Percentiles rank a stretch among this genome's conserved stretches.
Evolutionary conservation across 2,888 invertebrate genomes (phyloP).

Genomic region (Camptogramma bilineatum): DNA sequence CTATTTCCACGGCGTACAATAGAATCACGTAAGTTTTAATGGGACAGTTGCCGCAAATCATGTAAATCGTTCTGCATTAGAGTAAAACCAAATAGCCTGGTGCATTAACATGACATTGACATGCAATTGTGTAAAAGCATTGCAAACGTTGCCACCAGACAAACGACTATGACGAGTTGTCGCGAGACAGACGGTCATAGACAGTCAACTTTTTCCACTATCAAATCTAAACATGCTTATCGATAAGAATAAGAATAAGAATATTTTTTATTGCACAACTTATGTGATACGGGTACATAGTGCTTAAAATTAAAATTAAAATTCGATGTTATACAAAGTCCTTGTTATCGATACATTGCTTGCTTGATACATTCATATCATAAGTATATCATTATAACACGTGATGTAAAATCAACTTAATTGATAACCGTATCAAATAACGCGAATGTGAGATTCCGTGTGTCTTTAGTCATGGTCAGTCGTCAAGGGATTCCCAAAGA

Average conservation of each 20-base stretch:
- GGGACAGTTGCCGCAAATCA: constrained; percentile 29
- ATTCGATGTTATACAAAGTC: no score
- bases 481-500: constrained; percentile 13
- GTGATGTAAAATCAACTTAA: background rate
- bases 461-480: background rate
- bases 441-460: background rate
- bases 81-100: constrained; percentile 29
- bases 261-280: no score
- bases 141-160: constrained; percentile 14
- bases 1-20: constrained; percentile 23
- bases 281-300: no score
- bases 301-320: no score
- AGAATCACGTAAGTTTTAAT: constrained; percentile 29
- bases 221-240: constrained; percentile 7
- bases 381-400: background rate
- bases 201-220: constrained; percentile 10
- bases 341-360: no score
- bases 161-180: constrained; percentile 26
- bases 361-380: no score
- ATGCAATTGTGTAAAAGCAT: constrained; percentile 33
- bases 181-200: background rate
- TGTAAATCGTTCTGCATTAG: constrained; percentile 30
- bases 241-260: no score
- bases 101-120: constrained; percentile 32
- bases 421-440: background rate